A percentile compares a stretch with the other conserved stretches of the same genome.
phyloP scores from a whole-genome alignment of 2,113 vertebrate species.

The Poecile atricapillus region DNA sequence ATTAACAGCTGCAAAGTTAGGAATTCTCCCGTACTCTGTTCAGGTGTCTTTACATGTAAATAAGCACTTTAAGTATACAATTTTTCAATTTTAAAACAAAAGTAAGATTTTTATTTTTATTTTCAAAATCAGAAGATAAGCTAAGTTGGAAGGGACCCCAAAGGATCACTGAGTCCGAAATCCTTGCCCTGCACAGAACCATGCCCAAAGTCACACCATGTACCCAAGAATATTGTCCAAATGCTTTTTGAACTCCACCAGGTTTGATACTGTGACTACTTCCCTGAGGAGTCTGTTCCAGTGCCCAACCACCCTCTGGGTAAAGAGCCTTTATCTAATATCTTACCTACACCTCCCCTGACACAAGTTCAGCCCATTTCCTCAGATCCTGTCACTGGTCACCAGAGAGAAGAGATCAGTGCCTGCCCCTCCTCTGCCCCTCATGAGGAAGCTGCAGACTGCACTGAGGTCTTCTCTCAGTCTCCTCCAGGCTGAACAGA shows the following conservation, averaged over 20 bases:
- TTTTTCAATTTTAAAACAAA: not conserved
- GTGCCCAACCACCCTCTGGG: not conserved
- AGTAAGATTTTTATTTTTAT: not conserved
- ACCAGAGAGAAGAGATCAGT: not conserved
- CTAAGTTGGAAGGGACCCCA: not conserved
- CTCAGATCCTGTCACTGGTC: not conserved
- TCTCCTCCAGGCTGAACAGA: not conserved
- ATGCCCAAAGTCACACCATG: not conserved
- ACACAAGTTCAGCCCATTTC: not conserved
- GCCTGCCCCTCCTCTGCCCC: not conserved
- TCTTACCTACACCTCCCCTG: not conserved
- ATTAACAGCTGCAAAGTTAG: not conserved
- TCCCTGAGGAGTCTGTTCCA: not conserved
- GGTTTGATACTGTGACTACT: no score
- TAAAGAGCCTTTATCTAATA: not conserved
- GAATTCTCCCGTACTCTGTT: not conserved
- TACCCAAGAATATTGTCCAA: not conserved
- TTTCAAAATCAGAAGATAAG: not conserved
- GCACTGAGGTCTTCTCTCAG: not conserved
- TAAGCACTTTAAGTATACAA: not conserved
- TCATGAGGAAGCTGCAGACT: not conserved
- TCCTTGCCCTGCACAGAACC: not conserved
- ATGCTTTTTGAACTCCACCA: not conserved
- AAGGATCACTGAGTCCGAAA: no score
- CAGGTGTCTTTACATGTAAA: not conserved